These are phyloP conservation scores for Melinopterus prodromus DNA, from an alignment of 2,888 invertebrate genomes.

Conservation along the genomic window DNA sequence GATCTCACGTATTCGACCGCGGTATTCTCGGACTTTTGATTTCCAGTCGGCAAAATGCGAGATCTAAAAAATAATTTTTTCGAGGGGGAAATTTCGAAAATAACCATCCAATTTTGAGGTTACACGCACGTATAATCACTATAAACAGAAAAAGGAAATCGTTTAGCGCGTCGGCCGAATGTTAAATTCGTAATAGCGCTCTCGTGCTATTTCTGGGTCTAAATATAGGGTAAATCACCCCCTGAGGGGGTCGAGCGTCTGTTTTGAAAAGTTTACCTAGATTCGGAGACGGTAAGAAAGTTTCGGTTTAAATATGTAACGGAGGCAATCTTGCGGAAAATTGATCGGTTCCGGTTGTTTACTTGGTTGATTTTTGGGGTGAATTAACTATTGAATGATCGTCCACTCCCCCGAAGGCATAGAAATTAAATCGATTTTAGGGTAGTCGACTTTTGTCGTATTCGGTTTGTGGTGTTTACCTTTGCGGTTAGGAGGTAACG, in stretches of 20 bases:
- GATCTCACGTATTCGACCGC: constrained; percentile 56
- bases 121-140: not conserved
- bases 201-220: constrained; percentile 18
- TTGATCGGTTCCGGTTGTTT: constrained; percentile 57
- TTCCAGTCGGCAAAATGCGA: not conserved
- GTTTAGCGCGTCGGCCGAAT: constrained; percentile 14
- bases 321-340: constrained; percentile 59
- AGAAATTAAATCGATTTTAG: not conserved
- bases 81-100: not conserved
- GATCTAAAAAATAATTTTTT: not conserved
- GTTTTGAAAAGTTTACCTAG: constrained; percentile 15
- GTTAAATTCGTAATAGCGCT: constrained; percentile 14
- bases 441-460: not conserved
- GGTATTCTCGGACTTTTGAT: constrained; percentile 51
- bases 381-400: constrained; percentile 4
- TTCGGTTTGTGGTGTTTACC: not conserved
- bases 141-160: not conserved
- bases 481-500: not conserved
- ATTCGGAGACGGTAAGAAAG: not conserved
- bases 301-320: constrained; percentile 45
- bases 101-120: not conserved
- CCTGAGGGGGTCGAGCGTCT: constrained; percentile 16
- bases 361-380: constrained; percentile 32
- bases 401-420: not conserved
- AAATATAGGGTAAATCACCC: constrained; percentile 17